Conservation (phyloP, 2,113 vertebrate species). For the Pica pica region DNA sequence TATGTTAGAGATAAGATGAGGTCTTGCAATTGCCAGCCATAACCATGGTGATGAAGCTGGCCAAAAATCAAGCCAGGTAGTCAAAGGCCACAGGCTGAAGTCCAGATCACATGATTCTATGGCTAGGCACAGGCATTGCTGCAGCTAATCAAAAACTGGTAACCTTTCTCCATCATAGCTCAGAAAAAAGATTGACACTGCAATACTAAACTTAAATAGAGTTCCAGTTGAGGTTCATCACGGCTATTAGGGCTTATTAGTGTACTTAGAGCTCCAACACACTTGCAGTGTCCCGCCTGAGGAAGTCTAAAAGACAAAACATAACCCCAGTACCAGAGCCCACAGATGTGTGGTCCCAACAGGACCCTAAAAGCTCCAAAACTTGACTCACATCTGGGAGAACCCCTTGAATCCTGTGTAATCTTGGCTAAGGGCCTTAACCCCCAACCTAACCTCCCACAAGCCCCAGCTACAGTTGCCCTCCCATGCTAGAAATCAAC, state of each 20-base stretch:
- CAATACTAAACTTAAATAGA: not conserved
- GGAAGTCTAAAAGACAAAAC: not conserved
- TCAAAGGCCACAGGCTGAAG: not conserved
- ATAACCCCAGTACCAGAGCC: not conserved
- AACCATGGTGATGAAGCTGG: not conserved
- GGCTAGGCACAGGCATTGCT: rapidly evolving
- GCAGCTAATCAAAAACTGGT: not conserved
- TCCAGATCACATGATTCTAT: rapidly evolving
- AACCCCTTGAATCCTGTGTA: not conserved
- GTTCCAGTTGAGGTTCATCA: not conserved
- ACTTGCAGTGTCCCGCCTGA: not conserved
- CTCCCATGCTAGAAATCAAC: not conserved
- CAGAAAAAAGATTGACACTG: rapidly evolving
- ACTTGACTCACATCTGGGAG: not conserved
- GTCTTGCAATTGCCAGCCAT: not conserved
- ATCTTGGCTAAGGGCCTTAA: not conserved
- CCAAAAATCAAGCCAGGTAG: not conserved
- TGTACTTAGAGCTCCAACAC: not conserved
- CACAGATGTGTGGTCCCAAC: not conserved
- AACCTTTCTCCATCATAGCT: rapidly evolving
- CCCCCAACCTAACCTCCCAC: not conserved
- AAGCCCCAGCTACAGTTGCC: not conserved
- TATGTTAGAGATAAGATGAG: not conserved
- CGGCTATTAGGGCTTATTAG: not conserved
- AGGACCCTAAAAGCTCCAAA: not conserved